Evolutionary conservation across 1,140 invertebrate species (phyloP).

Genomic region (Elysia chlorotica): DNA sequence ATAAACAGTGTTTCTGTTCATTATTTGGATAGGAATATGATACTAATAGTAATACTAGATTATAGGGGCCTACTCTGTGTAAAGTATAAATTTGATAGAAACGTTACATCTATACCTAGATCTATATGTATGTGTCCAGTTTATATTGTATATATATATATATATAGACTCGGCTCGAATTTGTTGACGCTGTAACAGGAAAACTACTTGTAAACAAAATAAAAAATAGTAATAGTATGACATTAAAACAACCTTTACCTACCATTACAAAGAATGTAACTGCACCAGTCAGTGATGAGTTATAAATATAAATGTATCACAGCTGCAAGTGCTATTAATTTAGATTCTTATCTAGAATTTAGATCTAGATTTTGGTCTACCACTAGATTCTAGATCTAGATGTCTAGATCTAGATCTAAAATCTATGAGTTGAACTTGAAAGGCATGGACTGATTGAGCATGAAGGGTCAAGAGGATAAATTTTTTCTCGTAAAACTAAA

Average conservation of each 20-base stretch:
- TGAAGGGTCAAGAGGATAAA: neutral
- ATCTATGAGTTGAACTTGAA: neutral
- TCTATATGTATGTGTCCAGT: too few species aligned
- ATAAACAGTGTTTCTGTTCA: too few species aligned
- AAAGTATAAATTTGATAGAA: too few species aligned
- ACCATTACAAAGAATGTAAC: neutral
- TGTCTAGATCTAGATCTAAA: neutral
- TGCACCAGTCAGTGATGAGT: neutral
- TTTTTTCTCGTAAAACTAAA: neutral
- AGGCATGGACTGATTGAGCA: neutral
- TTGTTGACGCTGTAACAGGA: neutral
- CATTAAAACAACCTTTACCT: neutral
- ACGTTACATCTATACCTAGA: too few species aligned
- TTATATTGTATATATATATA: too few species aligned
- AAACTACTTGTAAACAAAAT: too few species aligned
- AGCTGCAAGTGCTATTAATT: neutral
- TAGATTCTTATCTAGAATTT: neutral
- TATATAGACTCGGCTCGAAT: too few species aligned
- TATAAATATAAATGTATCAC: neutral
- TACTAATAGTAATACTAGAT: too few species aligned
- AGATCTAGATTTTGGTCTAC: neutral
- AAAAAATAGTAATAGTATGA: too few species aligned
- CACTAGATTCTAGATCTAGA: neutral
- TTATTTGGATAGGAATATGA: too few species aligned
- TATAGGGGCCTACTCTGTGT: too few species aligned